phyloP scores from a whole-genome alignment of 2,797 vertebrate species.

The Lycodopsis pacificus region DNA sequence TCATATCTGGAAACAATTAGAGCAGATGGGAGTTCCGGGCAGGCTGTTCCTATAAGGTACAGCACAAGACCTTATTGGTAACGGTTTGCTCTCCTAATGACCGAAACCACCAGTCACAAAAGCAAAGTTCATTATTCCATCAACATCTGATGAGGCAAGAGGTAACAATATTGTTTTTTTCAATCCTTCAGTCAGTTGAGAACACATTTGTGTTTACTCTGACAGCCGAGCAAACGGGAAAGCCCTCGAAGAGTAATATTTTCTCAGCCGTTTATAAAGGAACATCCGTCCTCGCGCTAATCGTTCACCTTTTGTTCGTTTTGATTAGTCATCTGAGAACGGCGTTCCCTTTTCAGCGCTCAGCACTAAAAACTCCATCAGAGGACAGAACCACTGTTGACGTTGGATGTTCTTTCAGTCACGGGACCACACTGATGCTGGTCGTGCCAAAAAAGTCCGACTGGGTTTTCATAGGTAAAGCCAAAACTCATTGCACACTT shows the following conservation, averaged over 20 bases:
- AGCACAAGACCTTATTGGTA: constrained; percentile 47
- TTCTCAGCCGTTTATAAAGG: constrained; percentile 60
- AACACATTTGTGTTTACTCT: constrained; percentile 48
- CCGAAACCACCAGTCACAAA: constrained; percentile 20
- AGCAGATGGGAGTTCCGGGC: constrained; percentile 61
- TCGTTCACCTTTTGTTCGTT: constrained; percentile 55
- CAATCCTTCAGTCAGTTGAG: constrained; percentile 20
- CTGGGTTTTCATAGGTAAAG: constrained; percentile 47
- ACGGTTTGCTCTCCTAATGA: constrained; percentile 37
- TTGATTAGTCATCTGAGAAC: constrained; percentile 61
- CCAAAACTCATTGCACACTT: constrained; percentile 59
- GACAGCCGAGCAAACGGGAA: constrained; percentile 44
- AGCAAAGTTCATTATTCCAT: constrained; percentile 24
- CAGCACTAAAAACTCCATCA: constrained; percentile 56
- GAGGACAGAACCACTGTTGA: constrained; percentile 49
- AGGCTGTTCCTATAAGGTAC: constrained; percentile 46
- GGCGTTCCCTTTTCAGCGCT: constrained; percentile 41
- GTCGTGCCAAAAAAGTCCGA: constrained; percentile 49
- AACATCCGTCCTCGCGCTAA: constrained; percentile 20
- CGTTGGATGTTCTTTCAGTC: constrained; percentile 52
- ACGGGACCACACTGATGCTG: constrained; percentile 47
- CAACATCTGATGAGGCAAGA: constrained; percentile 11
- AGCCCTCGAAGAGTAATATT: constrained; percentile 55
- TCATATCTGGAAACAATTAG: constrained; percentile 82
- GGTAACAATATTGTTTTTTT: constrained; percentile 22